These are phyloP conservation scores for Platerodrilus igneus DNA, from an alignment of 2,888 invertebrate species.

Conservation along the genomic window DNA sequence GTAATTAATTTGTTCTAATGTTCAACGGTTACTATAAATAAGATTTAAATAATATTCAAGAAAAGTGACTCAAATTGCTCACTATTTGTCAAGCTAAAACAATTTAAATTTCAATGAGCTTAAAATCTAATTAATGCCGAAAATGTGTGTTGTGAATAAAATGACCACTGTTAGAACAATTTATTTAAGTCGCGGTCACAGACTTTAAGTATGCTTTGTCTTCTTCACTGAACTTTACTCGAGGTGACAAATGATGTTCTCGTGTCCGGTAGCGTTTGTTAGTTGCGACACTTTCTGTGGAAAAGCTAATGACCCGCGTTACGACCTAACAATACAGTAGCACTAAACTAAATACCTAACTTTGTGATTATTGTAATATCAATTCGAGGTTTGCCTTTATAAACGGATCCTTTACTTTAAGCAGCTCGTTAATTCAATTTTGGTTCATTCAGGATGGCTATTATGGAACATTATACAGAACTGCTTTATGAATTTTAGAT, in stretches of 20 bases:
- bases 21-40: too few species aligned
- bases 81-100: too few species aligned
- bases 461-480: slow-evolving; percentile 19
- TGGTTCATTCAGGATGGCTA: slow-evolving; percentile 22
- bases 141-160: too few species aligned
- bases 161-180: slow-evolving; percentile 19
- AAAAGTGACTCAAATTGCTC: too few species aligned
- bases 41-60: too few species aligned
- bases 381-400: slow-evolving; percentile 13
- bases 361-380: slow-evolving; percentile 5
- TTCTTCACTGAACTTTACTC: slow-evolving; percentile 28
- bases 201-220: slow-evolving; percentile 18
- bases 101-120: too few species aligned
- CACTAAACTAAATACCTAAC: slow-evolving; percentile 12
- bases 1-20: too few species aligned
- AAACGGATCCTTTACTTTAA: slow-evolving; percentile 16
- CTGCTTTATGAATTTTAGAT: slow-evolving; percentile 24
- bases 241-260: slow-evolving; percentile 36
- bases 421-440: slow-evolving; percentile 23
- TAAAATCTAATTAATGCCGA: too few species aligned
- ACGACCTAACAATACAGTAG: slow-evolving; percentile 21
- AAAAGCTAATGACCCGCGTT: slow-evolving; percentile 36
- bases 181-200: slow-evolving; percentile 23
- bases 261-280: slow-evolving; percentile 35
- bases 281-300: slow-evolving; percentile 38